Base-by-base conservation (phyloP, 2,888 invertebrate genomes). In the Drosophila mayaguana region DNA sequence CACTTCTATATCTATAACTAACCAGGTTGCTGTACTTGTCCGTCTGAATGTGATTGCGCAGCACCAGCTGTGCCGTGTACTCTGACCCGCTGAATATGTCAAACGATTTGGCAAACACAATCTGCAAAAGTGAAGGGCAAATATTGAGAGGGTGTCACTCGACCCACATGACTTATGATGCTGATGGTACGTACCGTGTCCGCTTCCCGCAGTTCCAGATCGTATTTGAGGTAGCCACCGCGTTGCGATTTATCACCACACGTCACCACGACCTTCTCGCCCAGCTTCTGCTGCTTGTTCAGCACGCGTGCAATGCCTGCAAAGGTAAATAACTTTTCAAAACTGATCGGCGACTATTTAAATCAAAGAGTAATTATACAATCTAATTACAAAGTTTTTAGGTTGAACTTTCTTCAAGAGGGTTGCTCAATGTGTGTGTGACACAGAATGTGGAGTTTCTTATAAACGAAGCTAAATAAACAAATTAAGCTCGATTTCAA, bases 21-120 rank as follows among this genome's bases (percentile, higher is more conserved):
- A 93, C 93, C 90, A 93, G 81, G 88, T 93, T 93, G 78, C 90
- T 91, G 68, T 88, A 89, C 81, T 93, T 93, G 76, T 93, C 93
- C 67, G 89, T 77, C 90, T 93, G 93, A 57, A 93, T 80, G 82
- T 93, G 92, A 91, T 93, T 93, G 71, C 92, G 91, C 63, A 93
- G 79, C 69, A 93, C 89, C 70, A 93, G 83, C 78, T 91, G 89
- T 55, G 85, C 92, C 51, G 81, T 86, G 83, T 92, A 92, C 56
- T 88, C 89, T 60, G 90, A 85, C 56, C 92, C 93, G 81, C 92
- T 92, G 77, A 93, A 93, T 83, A 92, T 91, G 75, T 93, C 93
- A 82, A 90, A 85, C 7, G 91, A 88, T 83, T 93, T 93, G 63
- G 86, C 77, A 81, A 93, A 93, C 80, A 93, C 90, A 89, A 93